Conservation (phyloP, 1,140 invertebrate species). For the Lucilia cuprina region DNA sequence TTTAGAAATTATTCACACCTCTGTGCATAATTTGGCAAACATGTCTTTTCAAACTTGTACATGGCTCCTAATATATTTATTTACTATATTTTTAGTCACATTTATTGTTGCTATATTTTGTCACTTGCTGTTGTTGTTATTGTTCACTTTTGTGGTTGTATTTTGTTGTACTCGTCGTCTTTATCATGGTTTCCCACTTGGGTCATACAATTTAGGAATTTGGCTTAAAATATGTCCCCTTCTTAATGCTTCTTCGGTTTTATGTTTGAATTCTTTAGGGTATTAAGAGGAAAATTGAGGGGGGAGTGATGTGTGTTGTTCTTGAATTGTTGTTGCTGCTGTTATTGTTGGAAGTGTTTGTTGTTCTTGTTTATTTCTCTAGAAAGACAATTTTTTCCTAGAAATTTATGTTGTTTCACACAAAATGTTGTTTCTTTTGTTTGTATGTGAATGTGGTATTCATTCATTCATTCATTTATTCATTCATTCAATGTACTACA, state of each 20-base stretch:
- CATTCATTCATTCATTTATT: not conserved
- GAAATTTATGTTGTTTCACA: not conserved
- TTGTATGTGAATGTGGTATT: not conserved
- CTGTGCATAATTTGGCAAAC: not conserved
- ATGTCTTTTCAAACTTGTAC: no score
- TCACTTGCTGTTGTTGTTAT: not conserved
- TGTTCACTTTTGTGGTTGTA: not conserved
- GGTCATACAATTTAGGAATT: slow-evolving; percentile 25
- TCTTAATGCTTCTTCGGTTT: not conserved
- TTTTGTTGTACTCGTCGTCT: not conserved
- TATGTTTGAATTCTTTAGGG: not conserved
- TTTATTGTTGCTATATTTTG: not conserved
- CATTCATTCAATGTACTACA: not conserved
- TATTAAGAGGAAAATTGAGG: not conserved
- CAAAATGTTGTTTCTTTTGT: not conserved
- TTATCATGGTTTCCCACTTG: not conserved
- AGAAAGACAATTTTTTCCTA: not conserved
- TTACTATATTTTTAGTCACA: no score
- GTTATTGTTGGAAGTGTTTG: no score
- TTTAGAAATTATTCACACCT: not conserved
- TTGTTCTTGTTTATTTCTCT: not conserved
- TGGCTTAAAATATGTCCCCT: slow-evolving; percentile 6
- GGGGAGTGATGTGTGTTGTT: no score
- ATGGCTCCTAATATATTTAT: no score
- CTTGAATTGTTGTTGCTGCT: no score